Conservation (phyloP, 2,113 vertebrate species). For the Catharus fuscescens region DNA sequence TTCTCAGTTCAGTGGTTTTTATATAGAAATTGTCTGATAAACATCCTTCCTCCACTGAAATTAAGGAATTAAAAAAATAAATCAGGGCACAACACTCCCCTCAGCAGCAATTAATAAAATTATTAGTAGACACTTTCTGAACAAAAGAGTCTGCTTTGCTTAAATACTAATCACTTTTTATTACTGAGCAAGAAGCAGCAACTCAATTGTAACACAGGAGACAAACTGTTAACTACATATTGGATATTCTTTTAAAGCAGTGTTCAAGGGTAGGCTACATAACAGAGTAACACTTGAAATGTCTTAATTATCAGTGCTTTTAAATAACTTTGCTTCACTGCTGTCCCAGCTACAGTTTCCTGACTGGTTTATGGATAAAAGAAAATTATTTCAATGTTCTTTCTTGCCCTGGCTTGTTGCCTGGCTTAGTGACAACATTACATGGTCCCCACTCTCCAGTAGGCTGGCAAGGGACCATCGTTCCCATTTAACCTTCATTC, state of each 20-base stretch:
- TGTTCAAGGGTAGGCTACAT: neutral
- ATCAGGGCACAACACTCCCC: neutral
- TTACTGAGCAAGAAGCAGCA: neutral
- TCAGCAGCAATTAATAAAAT: neutral
- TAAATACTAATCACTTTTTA: neutral
- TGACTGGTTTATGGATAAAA: neutral
- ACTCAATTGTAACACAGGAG: neutral
- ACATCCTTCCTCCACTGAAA: neutral
- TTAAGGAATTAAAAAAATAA: neutral
- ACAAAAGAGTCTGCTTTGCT: neutral
- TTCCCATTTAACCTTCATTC: neutral
- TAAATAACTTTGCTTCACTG: neutral
- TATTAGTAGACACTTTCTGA: neutral
- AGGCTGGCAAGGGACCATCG: neutral
- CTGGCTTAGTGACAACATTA: neutral
- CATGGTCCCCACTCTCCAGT: fast-evolving
- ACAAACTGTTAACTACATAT: neutral
- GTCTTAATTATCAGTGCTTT: neutral
- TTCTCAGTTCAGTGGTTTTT: neutral
- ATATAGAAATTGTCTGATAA: neutral
- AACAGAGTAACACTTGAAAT: neutral
- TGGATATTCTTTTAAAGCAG: neutral
- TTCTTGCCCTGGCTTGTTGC: neutral
- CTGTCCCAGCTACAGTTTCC: neutral
- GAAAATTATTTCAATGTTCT: neutral